Base-by-base conservation (phyloP, 2,888 invertebrate species). In the Vandiemenella viatica region DNA sequence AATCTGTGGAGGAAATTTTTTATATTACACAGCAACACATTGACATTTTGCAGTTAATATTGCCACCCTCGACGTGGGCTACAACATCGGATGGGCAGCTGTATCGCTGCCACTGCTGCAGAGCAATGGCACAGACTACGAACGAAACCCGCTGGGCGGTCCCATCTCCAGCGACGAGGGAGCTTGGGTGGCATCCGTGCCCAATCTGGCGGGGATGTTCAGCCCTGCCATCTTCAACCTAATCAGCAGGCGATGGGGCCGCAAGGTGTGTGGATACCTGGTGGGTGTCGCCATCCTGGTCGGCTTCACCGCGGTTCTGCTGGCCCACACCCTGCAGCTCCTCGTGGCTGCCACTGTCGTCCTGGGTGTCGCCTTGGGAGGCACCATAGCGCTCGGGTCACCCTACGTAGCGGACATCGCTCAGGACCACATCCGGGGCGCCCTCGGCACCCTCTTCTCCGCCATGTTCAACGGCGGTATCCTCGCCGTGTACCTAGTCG, bases 391-490 rank as follows among this genome's bases (percentile, higher is more conserved):
- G 6, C 67, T 75, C 26, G 68, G 70, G 0, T 79, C 82, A 0
- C 69, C 79, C n/a, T 77, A 73, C 59, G 70, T 75, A 19, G 73
- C 75, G 1, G 84, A 84, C 62, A 72, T 78, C 0, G 70, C 79
- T 1, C 75, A 79, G 22, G 67, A 68, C 56, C 59, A 63, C 49
- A 57, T 72, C 22, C 63, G 79, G 54, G 79, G 79, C 0, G 60
- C 70, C 5, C 61, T 79, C 5, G 77, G 78, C 1, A 70, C 76
- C 1, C 66, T 75, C 57, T 71, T 76, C 50, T 72, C 75, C 52
- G 60, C 76, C 18, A 63, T 64, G 45, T 62, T 74, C 37, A 75
- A 75, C 8, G 46, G 66, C 6, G 71, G 71, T 4, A 67, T 69
- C 15, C 57, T 75, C 1, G 67, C 72, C 53, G 61, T 68, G 1